Evolutionary conservation across 2,888 invertebrate genomes (phyloP).

Genomic region (Synanthedon formicaeformis): DNA sequence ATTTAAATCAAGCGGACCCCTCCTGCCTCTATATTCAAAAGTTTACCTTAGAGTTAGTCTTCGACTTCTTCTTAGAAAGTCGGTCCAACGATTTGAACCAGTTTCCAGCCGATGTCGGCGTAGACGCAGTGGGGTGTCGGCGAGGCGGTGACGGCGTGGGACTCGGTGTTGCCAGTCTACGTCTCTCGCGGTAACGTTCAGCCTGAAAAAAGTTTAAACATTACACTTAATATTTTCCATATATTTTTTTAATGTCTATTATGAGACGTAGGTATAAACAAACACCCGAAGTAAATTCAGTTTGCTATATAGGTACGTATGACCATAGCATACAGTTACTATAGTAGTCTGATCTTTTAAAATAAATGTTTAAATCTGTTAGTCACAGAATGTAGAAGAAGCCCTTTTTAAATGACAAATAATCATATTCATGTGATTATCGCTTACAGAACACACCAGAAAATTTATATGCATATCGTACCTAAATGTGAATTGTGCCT

Average conservation of each 20-base stretch:
- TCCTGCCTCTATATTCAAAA: background rate
- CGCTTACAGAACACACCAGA: too few relatives aligned
- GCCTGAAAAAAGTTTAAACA: constrained; percentile 32
- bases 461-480: too few relatives aligned
- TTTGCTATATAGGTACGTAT: background rate
- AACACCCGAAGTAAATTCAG: background rate
- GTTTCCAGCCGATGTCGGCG: constrained; percentile 65
- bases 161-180: constrained; percentile 81
- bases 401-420: too few relatives aligned
- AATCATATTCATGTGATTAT: background rate
- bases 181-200: constrained; percentile 76
- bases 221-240: too few relatives aligned
- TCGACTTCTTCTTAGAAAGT: constrained; percentile 75
- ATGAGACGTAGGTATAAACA: too few relatives aligned
- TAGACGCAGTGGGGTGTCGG: constrained; percentile 51
- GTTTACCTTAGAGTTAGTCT: constrained; percentile 56
- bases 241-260: too few relatives aligned
- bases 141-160: constrained; percentile 77
- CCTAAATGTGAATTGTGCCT: too few relatives aligned
- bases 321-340: too few relatives aligned
- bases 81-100: constrained; percentile 87
- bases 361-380: too few relatives aligned
- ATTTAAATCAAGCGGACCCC: too few relatives aligned
- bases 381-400: too few relatives aligned
- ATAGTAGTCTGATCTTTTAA: too few relatives aligned